Conservation (phyloP, 2,113 vertebrate genomes). For the Phasianus colchicus region DNA sequence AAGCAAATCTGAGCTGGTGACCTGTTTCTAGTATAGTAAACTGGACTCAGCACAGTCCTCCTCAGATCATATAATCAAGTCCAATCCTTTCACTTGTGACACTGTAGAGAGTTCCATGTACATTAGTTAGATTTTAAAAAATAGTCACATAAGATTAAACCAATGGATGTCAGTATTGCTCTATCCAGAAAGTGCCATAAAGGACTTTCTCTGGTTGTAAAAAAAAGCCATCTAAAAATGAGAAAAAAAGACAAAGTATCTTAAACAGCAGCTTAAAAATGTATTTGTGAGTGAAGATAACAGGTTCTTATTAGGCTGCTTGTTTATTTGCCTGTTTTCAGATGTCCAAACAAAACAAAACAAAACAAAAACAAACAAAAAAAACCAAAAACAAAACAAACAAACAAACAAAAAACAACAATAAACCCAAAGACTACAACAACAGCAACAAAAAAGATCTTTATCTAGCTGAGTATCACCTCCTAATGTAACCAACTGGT, state of each 20-base stretch:
- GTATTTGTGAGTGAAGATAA: background rate
- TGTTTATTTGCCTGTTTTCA: background rate
- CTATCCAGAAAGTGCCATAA: slow-evolving; percentile 49
- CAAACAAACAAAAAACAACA: no score
- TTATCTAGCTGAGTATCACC: accelerated
- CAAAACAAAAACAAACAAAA: background rate
- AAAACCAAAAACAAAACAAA: background rate
- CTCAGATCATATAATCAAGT: slow-evolving; percentile 34
- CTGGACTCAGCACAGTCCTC: slow-evolving; percentile 60
- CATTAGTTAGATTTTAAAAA: slow-evolving; percentile 23
- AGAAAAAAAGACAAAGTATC: background rate
- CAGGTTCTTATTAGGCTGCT: background rate
- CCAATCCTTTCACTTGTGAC: slow-evolving; percentile 11
- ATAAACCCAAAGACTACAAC: background rate
- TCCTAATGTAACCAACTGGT: background rate
- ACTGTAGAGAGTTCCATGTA: background rate
- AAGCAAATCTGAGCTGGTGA: slow-evolving; percentile 47
- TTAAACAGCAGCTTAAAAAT: background rate
- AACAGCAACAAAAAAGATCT: background rate
- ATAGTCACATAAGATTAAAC: slow-evolving; percentile 64
- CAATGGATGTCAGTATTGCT: slow-evolving; percentile 84
- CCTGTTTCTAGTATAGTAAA: slow-evolving; percentile 60
- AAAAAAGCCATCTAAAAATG: background rate
- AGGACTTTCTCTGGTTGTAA: slow-evolving; percentile 63
- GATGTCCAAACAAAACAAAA: background rate